Conservation (phyloP, 2,888 invertebrate genomes). For the Cynaeus angustus region DNA sequence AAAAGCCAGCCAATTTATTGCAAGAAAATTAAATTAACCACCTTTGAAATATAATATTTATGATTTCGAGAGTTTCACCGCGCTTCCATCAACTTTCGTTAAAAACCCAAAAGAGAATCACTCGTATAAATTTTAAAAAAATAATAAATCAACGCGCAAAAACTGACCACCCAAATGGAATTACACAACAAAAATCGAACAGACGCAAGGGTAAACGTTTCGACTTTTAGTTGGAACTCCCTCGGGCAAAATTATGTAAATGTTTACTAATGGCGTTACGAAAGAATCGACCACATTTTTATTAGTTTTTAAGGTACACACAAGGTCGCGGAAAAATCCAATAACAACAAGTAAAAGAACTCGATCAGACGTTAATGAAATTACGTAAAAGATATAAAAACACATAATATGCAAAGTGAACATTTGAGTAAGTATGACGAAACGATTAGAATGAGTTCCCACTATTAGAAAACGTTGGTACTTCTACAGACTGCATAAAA, state of each 20-base stretch:
- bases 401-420: slow-evolving; percentile 7
- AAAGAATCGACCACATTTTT: slow-evolving; percentile 15
- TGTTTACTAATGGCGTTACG: slow-evolving; percentile 28
- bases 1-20: too few relatives aligned
- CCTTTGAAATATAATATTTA: too few relatives aligned
- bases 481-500: not conserved
- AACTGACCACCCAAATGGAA: not conserved
- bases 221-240: not conserved
- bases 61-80: slow-evolving; percentile 25
- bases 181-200: not conserved
- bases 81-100: not conserved
- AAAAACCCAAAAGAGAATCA: slow-evolving; percentile 1
- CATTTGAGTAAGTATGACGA: not conserved
- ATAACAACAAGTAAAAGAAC: slow-evolving; percentile 4
- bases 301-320: slow-evolving; percentile 10
- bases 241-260: slow-evolving; percentile 26
- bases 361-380: slow-evolving; percentile 1
- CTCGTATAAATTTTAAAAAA: not conserved
- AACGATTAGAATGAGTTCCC: slow-evolving; percentile 8
- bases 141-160: not conserved
- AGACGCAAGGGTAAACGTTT: not conserved
- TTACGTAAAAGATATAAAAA: not conserved
- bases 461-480: not conserved
- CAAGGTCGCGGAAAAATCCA: slow-evolving; percentile 24
- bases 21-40: too few relatives aligned